Percentiles rank a stretch among this genome's conserved stretches.
These are phyloP conservation scores for Psettodes erumei DNA, from an alignment of 2,113 vertebrate species.

Conservation along the genomic window DNA sequence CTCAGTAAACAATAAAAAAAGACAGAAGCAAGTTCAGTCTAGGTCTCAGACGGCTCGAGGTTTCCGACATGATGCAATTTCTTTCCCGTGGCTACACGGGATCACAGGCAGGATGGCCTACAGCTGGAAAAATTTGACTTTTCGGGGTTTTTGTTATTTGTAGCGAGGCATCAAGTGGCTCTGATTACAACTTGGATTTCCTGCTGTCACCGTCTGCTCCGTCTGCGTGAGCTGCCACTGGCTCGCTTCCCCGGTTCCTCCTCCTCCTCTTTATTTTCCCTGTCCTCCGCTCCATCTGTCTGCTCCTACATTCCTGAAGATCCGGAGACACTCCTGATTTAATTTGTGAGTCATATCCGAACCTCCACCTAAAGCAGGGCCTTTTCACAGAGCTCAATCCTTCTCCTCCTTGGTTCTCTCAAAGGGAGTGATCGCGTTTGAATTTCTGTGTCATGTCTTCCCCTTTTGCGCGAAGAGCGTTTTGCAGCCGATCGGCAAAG, in stretches of 20 bases:
- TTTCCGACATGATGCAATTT: neutral
- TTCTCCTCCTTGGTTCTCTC: neutral
- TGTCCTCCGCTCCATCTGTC: slow-evolving; percentile 25
- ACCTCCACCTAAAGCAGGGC: slow-evolving; percentile 7
- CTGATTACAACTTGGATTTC: slow-evolving; percentile 53
- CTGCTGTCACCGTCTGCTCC: slow-evolving; percentile 45
- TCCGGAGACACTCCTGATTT: slow-evolving; percentile 12
- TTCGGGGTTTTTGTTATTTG: slow-evolving; percentile 49
- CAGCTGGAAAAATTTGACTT: neutral
- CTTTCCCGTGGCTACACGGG: neutral
- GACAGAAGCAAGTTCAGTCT: neutral
- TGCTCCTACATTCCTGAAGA: slow-evolving; percentile 38
- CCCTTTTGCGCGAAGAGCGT: slow-evolving; percentile 1
- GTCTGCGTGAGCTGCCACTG: slow-evolving; percentile 34
- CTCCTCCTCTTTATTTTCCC: neutral
- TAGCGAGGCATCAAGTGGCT: slow-evolving; percentile 18
- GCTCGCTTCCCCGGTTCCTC: slow-evolving; percentile 21
- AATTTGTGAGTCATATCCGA: slow-evolving; percentile 16
- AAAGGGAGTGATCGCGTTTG: slow-evolving; percentile 10
- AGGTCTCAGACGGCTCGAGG: neutral
- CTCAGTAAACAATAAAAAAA: neutral
- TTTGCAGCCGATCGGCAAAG: slow-evolving; percentile 6
- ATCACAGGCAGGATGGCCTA: neutral
- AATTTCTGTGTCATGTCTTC: neutral
- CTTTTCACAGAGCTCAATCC: neutral